Conservation (phyloP, 2,113 vertebrate species). For the Tautogolabrus adspersus region DNA sequence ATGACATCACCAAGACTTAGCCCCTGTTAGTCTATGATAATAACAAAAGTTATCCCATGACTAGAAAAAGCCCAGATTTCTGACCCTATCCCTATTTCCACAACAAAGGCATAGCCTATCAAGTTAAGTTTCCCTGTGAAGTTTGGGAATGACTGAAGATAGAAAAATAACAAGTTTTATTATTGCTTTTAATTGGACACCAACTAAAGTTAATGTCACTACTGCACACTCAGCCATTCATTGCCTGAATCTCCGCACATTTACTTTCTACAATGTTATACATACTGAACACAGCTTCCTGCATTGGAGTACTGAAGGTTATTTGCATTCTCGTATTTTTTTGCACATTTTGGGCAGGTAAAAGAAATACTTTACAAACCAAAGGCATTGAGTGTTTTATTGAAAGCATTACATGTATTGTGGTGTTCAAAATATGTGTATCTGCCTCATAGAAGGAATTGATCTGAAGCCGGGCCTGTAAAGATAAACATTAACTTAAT, state of each 20-base stretch:
- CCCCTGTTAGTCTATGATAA: too few species aligned
- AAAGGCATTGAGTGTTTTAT: too few species aligned
- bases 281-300: too few species aligned
- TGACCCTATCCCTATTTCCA: too few species aligned
- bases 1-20: too few species aligned
- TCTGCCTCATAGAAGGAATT: not conserved
- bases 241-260: not conserved
- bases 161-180: too few species aligned
- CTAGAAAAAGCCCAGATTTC: too few species aligned
- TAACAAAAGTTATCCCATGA: too few species aligned
- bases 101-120: not conserved
- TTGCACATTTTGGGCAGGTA: not conserved
- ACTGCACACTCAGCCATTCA: not conserved
- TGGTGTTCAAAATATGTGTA: not conserved
- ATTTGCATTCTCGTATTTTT: not conserved
- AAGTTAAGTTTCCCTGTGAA: not conserved
- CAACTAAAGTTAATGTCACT: not conserved
- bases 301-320: too few species aligned
- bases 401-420: not conserved
- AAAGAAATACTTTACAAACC: not conserved
- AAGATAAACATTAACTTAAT: too few species aligned
- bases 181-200: too few species aligned
- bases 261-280: not conserved
- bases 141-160: too few species aligned
- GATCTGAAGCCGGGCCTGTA: not conserved